Evolutionary conservation across 2,888 invertebrate genomes (phyloP), one percentile per base, ranked within the genome.

Genomic region (Apamea crenata): DNA sequence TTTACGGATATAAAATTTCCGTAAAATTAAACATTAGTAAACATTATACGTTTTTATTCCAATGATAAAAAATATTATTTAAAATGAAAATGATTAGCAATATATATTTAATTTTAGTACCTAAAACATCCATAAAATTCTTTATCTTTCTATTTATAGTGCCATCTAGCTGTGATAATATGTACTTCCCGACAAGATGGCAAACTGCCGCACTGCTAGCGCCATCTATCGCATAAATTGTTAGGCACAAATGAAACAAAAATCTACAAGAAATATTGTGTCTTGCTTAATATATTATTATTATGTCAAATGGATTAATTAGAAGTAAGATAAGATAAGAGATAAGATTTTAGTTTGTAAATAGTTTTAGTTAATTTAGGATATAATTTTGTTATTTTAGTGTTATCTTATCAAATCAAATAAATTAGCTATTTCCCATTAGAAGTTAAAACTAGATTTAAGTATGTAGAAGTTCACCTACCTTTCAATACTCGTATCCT

Each of bases 191-290:
- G 29, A 44, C 2, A 47, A 36, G 18, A 59, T 66, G 18, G 32
- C 14, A 1, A 29, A 4, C 36, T 50, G 44, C 44, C 8, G 6
- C 1, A 65, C 56, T n/a, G 75, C 85, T 85, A 67, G 50, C 82
- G 88, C 77, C 85, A 85, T 73, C 88, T 85, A 61, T 21, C n/a
- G 14, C 56, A 10, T 36, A 10, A 16, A 61, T 18, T 0, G 40
- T n/a, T 32, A 50, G 5, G 7, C 53, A 32, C 10, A 53, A 29
- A n/a, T 40, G 21, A 50, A 29, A 47, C 10, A 47, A 76, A 32
- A 25, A 14, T 10, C 2, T 14, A 50, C 2, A n/a, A 16, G 4
- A 29, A 50, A 10, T 32, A 32, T 50, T 50, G 29, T 21, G 3
- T 53, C 3, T 29, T 25, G 21, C 21, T n/a, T n/a, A n/a, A n/a